phyloP scores from a whole-genome alignment of 2,113 vertebrate genomes.

The Tachuris rubrigastra region DNA sequence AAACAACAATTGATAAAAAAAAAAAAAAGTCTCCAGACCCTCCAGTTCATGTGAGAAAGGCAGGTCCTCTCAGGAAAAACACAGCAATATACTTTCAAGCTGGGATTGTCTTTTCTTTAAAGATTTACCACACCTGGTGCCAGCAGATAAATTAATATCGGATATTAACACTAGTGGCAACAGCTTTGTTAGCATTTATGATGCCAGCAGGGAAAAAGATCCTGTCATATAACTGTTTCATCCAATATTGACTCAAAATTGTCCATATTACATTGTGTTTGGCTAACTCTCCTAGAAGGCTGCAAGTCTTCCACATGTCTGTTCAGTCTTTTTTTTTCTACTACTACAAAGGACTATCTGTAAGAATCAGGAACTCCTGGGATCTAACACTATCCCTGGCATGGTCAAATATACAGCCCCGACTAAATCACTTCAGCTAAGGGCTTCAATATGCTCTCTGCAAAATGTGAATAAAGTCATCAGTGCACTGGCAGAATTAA shows the following conservation, averaged over 20 bases:
- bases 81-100: background rate
- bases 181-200: background rate
- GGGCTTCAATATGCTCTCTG: background rate
- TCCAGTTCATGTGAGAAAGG: background rate
- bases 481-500: background rate
- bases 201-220: background rate
- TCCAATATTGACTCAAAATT: background rate
- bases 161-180: background rate
- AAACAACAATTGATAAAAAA: background rate
- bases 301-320: background rate
- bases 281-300: background rate
- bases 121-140: background rate
- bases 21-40: background rate
- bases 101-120: background rate
- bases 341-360: background rate
- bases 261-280: background rate
- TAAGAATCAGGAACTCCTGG: background rate
- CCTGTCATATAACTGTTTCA: background rate
- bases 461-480: slow-evolving; percentile 31
- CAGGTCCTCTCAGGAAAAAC: background rate
- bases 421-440: background rate
- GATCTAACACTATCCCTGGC: background rate
- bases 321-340: background rate
- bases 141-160: background rate
- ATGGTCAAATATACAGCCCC: background rate